Percentiles rank a stretch among this genome's conserved stretches.
Evolutionary conservation across 1,140 invertebrate genomes (phyloP).

Genomic region (Antheraea mylitta): DNA sequence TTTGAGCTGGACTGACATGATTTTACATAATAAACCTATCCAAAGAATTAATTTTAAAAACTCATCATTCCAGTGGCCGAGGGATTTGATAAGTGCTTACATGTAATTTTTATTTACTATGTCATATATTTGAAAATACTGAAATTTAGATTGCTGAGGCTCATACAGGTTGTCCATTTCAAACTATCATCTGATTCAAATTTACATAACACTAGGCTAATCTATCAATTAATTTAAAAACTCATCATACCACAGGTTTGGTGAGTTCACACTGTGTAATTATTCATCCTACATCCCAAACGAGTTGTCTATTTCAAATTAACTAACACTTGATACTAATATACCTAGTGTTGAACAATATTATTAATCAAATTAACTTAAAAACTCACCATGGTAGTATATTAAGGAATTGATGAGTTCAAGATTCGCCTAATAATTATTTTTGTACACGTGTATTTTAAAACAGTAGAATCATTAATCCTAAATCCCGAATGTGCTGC

Average conservation of each 20-base stretch:
- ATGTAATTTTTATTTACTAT: too few species aligned
- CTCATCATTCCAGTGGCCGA: too few species aligned
- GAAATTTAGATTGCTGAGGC: too few species aligned
- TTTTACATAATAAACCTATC: not conserved
- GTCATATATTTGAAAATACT: too few species aligned
- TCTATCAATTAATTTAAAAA: too few species aligned
- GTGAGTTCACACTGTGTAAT: too few species aligned
- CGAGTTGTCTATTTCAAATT: not conserved
- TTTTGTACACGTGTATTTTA: constrained; percentile 98
- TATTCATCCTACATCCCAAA: too few species aligned
- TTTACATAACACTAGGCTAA: too few species aligned
- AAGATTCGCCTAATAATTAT: constrained; percentile 95
- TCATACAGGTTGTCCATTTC: too few species aligned
- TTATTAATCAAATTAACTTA: not conserved
- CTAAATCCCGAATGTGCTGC: constrained; percentile 46
- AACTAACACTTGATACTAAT: not conserved
- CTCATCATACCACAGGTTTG: too few species aligned
- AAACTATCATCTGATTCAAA: too few species aligned
- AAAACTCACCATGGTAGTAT: constrained; percentile 88
- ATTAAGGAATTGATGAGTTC: constrained; percentile 96
- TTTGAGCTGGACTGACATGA: not conserved
- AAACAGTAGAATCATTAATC: constrained; percentile 98
- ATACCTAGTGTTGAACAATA: not conserved
- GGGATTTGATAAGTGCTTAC: too few species aligned
- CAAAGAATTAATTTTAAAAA: not conserved